Percentiles rank a stretch among this genome's conserved stretches.
Conservation (phyloP, 1,140 invertebrate genomes). For the Drosophila albomicans region DNA sequence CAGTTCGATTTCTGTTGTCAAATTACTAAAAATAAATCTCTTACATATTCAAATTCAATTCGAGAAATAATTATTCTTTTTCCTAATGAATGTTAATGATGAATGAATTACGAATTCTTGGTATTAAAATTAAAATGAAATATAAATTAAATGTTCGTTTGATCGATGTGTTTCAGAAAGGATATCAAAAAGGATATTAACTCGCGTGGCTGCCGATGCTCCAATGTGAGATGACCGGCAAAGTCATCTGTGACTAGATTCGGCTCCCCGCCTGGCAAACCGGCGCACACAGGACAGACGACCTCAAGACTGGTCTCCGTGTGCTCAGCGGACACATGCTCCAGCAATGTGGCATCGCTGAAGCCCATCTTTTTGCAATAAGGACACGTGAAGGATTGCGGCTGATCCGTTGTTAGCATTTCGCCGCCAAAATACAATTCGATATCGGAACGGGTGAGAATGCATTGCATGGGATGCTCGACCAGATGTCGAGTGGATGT, state of each 20-base stretch:
- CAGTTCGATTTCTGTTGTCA: no score
- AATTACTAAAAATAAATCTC: no score
- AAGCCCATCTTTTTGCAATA: conserved; percentile 98
- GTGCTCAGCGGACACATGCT: conserved; percentile 92
- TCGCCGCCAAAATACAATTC: conserved; percentile 98
- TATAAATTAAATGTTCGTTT: not conserved
- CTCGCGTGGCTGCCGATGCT: conserved; percentile 95
- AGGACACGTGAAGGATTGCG: conserved; percentile 98
- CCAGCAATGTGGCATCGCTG: conserved; percentile 95
- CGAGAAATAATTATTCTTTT: no score
- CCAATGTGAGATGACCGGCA: conserved; percentile 96
- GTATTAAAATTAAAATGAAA: no score
- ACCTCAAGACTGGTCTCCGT: conserved; percentile 85
- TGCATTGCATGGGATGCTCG: conserved; percentile 99
- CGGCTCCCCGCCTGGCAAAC: conserved; percentile 97
- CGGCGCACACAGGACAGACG: conserved; percentile 98
- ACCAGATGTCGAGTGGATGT: conserved; percentile 96
- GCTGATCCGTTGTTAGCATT: conserved; percentile 93
- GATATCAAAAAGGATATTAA: conserved; percentile 94
- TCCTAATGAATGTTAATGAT: no score
- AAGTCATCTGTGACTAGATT: conserved; percentile 99
- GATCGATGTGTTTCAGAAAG: conserved; percentile 83
- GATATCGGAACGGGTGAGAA: conserved; percentile 98
- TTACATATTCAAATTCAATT: no score
- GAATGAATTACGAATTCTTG: no score